Evolutionary conservation across 1,140 invertebrate species (phyloP).

Genomic region (Drosophila prosaltans): DNA sequence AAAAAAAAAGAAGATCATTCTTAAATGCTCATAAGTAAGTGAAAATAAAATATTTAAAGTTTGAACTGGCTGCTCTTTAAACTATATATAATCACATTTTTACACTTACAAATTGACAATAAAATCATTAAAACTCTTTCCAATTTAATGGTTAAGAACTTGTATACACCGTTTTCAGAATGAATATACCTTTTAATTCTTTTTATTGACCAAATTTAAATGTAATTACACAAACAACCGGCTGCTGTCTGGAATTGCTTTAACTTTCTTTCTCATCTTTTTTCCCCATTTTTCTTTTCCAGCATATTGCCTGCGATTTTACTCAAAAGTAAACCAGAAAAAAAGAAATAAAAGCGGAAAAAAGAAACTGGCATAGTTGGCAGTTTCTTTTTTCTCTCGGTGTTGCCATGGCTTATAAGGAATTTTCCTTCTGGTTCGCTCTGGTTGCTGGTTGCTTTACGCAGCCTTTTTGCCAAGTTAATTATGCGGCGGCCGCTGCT

Average conservation of each 20-base stretch:
- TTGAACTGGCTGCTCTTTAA: too few relatives aligned
- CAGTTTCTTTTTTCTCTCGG: conserved; percentile 14
- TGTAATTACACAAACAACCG: conserved; percentile 22
- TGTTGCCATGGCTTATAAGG: conserved; percentile 4
- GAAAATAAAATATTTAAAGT: too few relatives aligned
- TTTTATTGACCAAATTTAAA: conserved; percentile 7
- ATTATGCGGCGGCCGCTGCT: conserved; percentile 40
- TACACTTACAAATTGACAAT: too few relatives aligned
- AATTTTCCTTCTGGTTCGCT: not conserved
- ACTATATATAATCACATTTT: too few relatives aligned
- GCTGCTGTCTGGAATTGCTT: conserved; percentile 18
- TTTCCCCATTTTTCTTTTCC: conserved; percentile 8
- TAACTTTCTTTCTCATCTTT: not conserved
- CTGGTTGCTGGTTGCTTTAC: conserved; percentile 3
- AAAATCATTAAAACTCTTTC: too few relatives aligned
- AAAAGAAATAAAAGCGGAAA: not conserved
- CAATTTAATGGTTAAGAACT: too few relatives aligned
- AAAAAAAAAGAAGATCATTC: too few relatives aligned
- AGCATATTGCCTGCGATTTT: not conserved
- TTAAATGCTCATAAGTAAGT: too few relatives aligned
- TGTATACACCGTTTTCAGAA: not conserved
- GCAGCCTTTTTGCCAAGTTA: conserved; percentile 32
- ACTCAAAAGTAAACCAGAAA: not conserved
- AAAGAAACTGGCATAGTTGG: conserved; percentile 11
- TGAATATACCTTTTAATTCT: not conserved